A percentile compares a stretch with the other conserved stretches of the same genome.
phyloP scores from a whole-genome alignment of 2,888 invertebrate genomes.

The Acanthococcus lagerstroemiae region DNA sequence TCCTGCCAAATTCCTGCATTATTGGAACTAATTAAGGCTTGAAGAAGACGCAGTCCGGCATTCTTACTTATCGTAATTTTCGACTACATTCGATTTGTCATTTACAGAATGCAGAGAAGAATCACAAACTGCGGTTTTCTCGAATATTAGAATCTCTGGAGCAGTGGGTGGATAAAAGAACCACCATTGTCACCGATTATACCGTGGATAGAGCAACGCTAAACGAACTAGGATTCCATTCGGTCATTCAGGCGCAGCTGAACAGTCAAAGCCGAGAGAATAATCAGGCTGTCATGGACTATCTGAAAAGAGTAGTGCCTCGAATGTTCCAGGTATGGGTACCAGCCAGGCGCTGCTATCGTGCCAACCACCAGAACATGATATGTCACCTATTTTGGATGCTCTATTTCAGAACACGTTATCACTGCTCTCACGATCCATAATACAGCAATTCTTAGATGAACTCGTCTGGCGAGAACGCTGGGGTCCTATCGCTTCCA shows the following conservation, averaged over 20 bases:
- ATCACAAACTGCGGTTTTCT: conserved; percentile 68
- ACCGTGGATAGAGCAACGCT: conserved; percentile 74
- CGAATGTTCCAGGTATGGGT: conserved; percentile 64
- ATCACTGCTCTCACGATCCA: conserved; percentile 67
- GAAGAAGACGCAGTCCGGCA: not conserved
- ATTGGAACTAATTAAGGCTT: too few species aligned
- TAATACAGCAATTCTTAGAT: conserved; percentile 83
- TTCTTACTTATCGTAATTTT: not conserved
- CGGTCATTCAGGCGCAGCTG: conserved; percentile 54
- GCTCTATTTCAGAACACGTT: conserved; percentile 58
- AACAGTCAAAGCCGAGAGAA: conserved; percentile 43
- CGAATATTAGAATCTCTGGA: conserved; percentile 70
- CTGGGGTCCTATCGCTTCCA: conserved; percentile 64
- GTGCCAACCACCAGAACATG: not conserved
- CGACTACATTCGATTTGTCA: not conserved
- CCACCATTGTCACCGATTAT: conserved; percentile 67
- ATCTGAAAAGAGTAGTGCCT: conserved; percentile 71
- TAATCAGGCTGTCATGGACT: conserved; percentile 76
- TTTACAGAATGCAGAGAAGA: conserved; percentile 56
- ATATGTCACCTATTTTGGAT: conserved; percentile 14
- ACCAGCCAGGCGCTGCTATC: not conserved
- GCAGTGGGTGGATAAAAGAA: conserved; percentile 68
- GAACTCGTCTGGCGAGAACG: conserved; percentile 83
- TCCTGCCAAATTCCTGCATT: too few species aligned
- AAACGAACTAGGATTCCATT: conserved; percentile 65